These are phyloP conservation scores for Phaethon lepturus DNA, from an alignment of 2,113 vertebrate species.

Conservation along the genomic window DNA sequence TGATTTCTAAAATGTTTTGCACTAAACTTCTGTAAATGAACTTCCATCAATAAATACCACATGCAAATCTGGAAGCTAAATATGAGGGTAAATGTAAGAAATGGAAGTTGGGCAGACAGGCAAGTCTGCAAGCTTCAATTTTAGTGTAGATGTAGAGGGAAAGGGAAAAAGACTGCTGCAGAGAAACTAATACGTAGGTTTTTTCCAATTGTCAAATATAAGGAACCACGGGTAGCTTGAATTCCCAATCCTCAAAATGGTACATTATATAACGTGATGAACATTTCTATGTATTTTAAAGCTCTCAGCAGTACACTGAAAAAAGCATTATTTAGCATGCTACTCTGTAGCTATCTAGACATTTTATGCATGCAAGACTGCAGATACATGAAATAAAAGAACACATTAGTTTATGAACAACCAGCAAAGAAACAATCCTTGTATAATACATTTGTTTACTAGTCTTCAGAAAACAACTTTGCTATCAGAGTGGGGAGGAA, in stretches of 20 bases:
- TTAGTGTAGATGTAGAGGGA: neutral
- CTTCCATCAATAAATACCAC: conserved; percentile 32
- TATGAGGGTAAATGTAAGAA: conserved; percentile 45
- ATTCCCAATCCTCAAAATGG: neutral
- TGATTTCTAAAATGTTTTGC: neutral
- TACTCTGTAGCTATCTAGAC: neutral
- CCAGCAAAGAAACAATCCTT: neutral
- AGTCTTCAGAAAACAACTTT: neutral
- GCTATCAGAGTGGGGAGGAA: neutral
- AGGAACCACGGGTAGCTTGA: neutral
- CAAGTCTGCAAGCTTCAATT: conserved; percentile 16
- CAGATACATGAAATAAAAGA: neutral
- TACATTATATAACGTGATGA: neutral
- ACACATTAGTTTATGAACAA: neutral
- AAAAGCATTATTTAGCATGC: neutral
- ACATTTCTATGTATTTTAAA: neutral
- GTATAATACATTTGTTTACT: neutral
- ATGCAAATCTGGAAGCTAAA: conserved; percentile 56
- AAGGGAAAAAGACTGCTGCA: conserved; percentile 54
- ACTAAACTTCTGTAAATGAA: neutral
- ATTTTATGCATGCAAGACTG: neutral
- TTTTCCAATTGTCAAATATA: neutral
- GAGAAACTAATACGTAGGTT: conserved; percentile 18
- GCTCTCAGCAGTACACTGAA: neutral
- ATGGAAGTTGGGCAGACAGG: conserved; percentile 42